A percentile compares a stretch with the other conserved stretches of the same genome.
Conservation (phyloP, 2,888 invertebrate genomes). For the Teleiodes luculella region DNA sequence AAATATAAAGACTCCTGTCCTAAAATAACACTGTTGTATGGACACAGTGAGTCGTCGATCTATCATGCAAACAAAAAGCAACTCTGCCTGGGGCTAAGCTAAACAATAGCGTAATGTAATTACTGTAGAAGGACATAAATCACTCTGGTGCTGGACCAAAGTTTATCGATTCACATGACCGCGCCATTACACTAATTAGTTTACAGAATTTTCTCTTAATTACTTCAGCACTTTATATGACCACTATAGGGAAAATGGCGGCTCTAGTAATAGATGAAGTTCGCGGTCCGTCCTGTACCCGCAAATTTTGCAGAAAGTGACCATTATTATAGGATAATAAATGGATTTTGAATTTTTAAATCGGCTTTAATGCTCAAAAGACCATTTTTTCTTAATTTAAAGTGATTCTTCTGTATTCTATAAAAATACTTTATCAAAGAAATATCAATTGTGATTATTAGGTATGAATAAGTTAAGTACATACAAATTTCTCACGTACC, state of each 20-base stretch:
- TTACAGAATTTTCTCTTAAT: constrained; percentile 1
- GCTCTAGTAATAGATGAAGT: neutral
- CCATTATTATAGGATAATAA: no score
- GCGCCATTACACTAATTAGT: constrained; percentile 6
- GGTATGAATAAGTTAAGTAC: no score
- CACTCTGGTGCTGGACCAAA: neutral
- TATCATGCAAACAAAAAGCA: constrained; percentile 14
- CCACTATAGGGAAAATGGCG: neutral
- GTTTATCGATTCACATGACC: constrained; percentile 5
- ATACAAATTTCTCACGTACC: no score
- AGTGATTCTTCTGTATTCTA: no score
- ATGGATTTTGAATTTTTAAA: no score
- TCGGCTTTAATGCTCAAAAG: neutral
- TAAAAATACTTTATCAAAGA: no score
- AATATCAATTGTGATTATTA: no score
- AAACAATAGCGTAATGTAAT: constrained; percentile 12
- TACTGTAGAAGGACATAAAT: constrained; percentile 10
- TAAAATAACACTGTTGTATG: constrained; percentile 3
- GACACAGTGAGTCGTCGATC: constrained; percentile 8
- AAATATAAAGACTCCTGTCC: neutral
- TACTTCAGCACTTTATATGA: neutral
- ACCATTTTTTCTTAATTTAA: no score
- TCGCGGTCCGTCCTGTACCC: neutral
- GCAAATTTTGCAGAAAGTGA: neutral
- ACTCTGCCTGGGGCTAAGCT: constrained; percentile 2